Conservation (phyloP, 2,888 invertebrate genomes). For the Caenorhabditis sp. region DNA sequence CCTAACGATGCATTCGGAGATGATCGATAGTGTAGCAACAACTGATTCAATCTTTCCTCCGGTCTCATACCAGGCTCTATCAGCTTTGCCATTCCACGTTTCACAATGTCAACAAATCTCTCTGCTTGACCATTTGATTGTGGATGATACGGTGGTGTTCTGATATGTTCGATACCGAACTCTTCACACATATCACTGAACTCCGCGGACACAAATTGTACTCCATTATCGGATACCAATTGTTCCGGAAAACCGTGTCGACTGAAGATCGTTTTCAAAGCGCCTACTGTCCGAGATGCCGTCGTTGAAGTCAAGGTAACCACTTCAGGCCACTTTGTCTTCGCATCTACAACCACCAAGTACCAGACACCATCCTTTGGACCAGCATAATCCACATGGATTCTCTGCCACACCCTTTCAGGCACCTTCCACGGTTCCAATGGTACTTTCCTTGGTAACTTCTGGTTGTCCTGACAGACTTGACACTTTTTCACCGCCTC, state of each 20-base stretch:
- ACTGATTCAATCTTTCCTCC: too few species aligned
- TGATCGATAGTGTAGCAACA: too few species aligned
- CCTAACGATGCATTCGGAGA: too few species aligned
- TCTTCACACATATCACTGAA: slow-evolving; percentile 27
- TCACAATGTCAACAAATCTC: slow-evolving; percentile 22
- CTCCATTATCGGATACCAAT: slow-evolving; percentile 50
- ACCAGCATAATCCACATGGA: slow-evolving; percentile 72
- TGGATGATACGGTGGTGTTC: slow-evolving; percentile 45
- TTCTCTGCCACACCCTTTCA: slow-evolving; percentile 65
- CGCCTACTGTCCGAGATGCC: slow-evolving; percentile 16
- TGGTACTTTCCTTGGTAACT: slow-evolving; percentile 14
- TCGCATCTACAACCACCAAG: slow-evolving; percentile 71
- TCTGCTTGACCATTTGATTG: slow-evolving; percentile 54
- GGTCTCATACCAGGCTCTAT: too few species aligned
- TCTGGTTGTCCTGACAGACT: too few species aligned
- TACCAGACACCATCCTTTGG: slow-evolving; percentile 50
- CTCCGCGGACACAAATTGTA: slow-evolving; percentile 32
- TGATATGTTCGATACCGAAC: slow-evolving; percentile 19
- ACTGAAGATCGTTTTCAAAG: slow-evolving; percentile 26
- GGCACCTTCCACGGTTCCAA: slow-evolving; percentile 38
- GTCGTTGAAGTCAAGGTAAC: slow-evolving; percentile 8
- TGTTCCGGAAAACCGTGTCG: slow-evolving; percentile 34
- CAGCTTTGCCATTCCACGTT: not conserved
- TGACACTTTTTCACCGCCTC: slow-evolving; percentile 31
- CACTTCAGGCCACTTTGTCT: slow-evolving; percentile 73